Conservation (phyloP, 2,888 invertebrate genomes). For the Tenodera sinensis region DNA sequence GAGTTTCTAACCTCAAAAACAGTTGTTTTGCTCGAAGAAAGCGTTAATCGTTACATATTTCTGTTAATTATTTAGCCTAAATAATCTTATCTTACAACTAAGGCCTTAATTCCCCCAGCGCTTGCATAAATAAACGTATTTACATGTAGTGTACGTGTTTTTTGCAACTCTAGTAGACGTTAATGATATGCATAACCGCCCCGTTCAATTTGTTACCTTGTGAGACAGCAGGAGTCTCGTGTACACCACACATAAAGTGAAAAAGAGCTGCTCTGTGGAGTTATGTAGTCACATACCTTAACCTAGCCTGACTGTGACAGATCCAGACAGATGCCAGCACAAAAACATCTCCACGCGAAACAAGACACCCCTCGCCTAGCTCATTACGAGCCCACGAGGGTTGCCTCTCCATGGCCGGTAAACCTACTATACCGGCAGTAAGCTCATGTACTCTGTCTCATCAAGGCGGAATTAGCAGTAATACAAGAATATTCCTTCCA, state of each 20-base stretch:
- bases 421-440: background rate
- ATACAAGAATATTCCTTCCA: background rate
- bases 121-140: too few species aligned
- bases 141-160: too few species aligned
- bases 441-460: background rate
- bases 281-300: background rate
- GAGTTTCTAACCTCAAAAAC: too few species aligned
- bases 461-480: background rate
- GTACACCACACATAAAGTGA: background rate
- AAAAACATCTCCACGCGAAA: background rate
- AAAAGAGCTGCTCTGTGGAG: background rate
- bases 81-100: too few species aligned
- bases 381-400: background rate
- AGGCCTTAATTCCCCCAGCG: too few species aligned
- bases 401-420: background rate
- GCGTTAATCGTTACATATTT: too few species aligned
- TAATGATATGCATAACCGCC: background rate
- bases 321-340: background rate
- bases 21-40: too few species aligned
- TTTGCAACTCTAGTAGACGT: too few species aligned
- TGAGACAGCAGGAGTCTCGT: background rate
- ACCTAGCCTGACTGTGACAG: background rate
- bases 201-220: background rate
- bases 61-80: too few species aligned
- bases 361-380: background rate